These are phyloP conservation scores for Gymnodraco acuticeps DNA, from an alignment of 2,797 vertebrate species.

Conservation along the genomic window DNA sequence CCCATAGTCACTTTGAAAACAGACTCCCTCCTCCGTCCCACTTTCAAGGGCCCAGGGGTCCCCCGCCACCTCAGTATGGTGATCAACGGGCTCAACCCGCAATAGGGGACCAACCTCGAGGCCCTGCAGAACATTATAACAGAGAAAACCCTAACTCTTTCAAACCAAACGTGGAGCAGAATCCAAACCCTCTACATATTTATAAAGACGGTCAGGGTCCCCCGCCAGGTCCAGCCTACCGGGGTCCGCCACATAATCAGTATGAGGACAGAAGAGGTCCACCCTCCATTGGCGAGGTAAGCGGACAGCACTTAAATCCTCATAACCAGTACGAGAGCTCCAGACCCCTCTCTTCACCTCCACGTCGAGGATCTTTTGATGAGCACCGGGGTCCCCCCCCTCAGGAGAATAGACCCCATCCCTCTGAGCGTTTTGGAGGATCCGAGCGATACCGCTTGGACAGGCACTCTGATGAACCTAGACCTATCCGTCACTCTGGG, in stretches of 20 bases:
- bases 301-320: slow-evolving; percentile 84
- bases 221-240: slow-evolving; percentile 73
- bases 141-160: slow-evolving; percentile 80
- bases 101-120: slow-evolving; percentile 83
- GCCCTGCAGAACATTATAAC: slow-evolving; percentile 84
- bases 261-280: slow-evolving; percentile 90
- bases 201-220: slow-evolving; percentile 79
- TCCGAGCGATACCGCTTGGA: slow-evolving; percentile 89
- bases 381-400: slow-evolving; percentile 77
- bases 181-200: slow-evolving; percentile 65
- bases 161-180: slow-evolving; percentile 78
- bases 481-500: slow-evolving; percentile 89
- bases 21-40: slow-evolving; percentile 88
- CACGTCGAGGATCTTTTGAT: slow-evolving; percentile 89
- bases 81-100: slow-evolving; percentile 78
- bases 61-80: slow-evolving; percentile 86
- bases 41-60: slow-evolving; percentile 87
- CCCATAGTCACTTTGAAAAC: slow-evolving; percentile 85
- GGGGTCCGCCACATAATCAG: slow-evolving; percentile 83
- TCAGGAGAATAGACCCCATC: slow-evolving; percentile 76
- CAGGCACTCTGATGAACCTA: slow-evolving; percentile 83
- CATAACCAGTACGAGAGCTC: slow-evolving; percentile 80
- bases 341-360: slow-evolving; percentile 75
- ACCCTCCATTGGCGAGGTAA: slow-evolving; percentile 69
- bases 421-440: slow-evolving; percentile 82